Evolutionary conservation across 2,888 invertebrate species (phyloP), one percentile per base, ranked within the genome.

Genomic region (Saturnia pavonia): DNA sequence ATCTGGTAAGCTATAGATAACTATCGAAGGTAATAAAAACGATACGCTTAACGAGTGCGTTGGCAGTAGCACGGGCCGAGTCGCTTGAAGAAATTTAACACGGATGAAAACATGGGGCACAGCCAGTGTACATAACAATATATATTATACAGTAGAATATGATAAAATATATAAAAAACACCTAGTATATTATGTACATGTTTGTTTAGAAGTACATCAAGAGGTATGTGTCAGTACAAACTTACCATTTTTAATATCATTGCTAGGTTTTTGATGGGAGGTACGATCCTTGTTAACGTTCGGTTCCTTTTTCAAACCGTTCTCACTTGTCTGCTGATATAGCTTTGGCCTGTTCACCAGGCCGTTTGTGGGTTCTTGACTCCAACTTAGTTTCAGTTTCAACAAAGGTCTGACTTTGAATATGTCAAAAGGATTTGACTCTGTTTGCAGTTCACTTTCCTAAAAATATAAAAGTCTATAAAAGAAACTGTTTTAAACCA

Each of bases 361-460:
- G 19, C 95, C 95, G 69, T 95, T 95, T 48, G 95, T 95, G 0
- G 96, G 95, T 80, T 96, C 96, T 73, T 96, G 96, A 69, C 97
- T 97, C 98, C 98, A 98, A 78, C 96, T 96, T 67, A 99, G 91
- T 80, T 96, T 96, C 82, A 99, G 96, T 89, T 98, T 98, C 1
- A 99, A 91, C 73, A 97, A 96, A 0, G 98, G 98, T 72, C 96
- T 95, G 78, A 96, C 96, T 89, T 96, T 96, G 83, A 97, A 97
- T 71, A 96, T 95, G 79, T 97, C 97, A 83, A 97, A 96, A 63
- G 96, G 96, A 72, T 92, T 95, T 74, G 93, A 90, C 76, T 91
- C 95, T 34, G 89, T 76, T 60, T 90, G 89, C 68, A 92, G 72
- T 67, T 90, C 89, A 76, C 85, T 91, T 83, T 93, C 92, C 94